These are phyloP conservation scores for Mastomys coucha DNA, from an alignment of 2,113 vertebrate species.

Conservation along the genomic window DNA sequence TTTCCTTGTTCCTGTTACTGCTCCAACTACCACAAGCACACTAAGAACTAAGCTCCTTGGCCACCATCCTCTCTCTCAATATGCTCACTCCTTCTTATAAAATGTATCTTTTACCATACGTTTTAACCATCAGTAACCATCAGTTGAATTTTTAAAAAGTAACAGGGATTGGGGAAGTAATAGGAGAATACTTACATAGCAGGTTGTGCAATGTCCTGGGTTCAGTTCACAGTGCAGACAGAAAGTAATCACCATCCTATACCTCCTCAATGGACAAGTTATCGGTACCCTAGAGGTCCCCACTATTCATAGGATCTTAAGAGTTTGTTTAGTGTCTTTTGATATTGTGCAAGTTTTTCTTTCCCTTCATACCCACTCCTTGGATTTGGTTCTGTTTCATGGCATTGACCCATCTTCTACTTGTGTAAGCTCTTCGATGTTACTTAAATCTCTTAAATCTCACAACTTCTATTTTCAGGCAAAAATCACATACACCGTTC, in stretches of 20 bases:
- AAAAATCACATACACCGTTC: neutral
- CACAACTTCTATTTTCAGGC: neutral
- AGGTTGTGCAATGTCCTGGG: neutral
- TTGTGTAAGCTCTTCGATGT: neutral
- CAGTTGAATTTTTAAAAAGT: neutral
- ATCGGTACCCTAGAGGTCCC: neutral
- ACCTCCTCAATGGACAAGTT: neutral
- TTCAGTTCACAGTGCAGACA: neutral
- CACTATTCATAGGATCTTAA: neutral
- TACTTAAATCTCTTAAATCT: neutral
- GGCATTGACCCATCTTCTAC: neutral
- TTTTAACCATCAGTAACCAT: neutral
- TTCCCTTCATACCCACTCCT: neutral
- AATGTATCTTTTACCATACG: neutral
- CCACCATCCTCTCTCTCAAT: neutral
- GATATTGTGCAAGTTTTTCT: neutral
- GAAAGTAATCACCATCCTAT: neutral
- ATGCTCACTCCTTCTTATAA: neutral
- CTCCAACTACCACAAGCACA: neutral
- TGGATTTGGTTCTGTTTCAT: neutral
- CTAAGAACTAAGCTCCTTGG: neutral
- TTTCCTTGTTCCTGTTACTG: neutral
- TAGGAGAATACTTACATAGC: neutral
- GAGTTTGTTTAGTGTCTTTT: conserved; percentile 8
- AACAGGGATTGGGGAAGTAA: neutral